These are phyloP conservation scores for Sigmodon hispidus DNA, from an alignment of 2,113 vertebrate genomes.

Conservation along the genomic window DNA sequence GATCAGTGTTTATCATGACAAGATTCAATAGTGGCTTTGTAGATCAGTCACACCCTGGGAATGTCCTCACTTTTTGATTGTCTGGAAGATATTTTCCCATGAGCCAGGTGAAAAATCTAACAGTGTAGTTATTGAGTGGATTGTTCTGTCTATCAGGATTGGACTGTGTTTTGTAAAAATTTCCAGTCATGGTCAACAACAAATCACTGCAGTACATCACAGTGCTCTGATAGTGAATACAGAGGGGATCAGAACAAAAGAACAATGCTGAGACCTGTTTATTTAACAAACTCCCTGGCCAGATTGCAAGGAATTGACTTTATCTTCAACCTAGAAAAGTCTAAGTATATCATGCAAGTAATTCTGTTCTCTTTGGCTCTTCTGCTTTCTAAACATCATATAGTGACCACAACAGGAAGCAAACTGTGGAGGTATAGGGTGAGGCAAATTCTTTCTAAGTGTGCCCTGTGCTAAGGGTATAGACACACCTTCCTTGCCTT, in stretches of 20 bases:
- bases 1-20: neutral
- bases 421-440: neutral
- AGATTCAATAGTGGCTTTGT: neutral
- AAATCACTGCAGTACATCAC: neutral
- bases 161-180: neutral
- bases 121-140: neutral
- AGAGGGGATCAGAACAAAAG: neutral
- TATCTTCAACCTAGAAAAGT: neutral
- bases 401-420: neutral
- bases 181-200: neutral
- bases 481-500: neutral
- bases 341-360: neutral
- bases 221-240: neutral
- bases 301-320: neutral
- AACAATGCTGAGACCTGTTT: neutral
- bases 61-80: neutral
- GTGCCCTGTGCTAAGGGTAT: neutral
- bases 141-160: neutral
- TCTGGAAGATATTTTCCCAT: neutral
- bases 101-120: neutral
- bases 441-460: neutral
- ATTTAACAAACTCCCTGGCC: slow-evolving; percentile 15
- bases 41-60: neutral
- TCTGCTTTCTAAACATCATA: neutral
- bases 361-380: neutral